phyloP scores from a whole-genome alignment of 1,140 invertebrate genomes.

The fruit fly (Drosophila melanogaster) region Release_6_plus_ISO1_MT NC_004354.4:8149501-8150000 shows the following conservation, averaged over 20 bases:
- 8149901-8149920: constrained; percentile 76
- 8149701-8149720: constrained; percentile 57
- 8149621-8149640: constrained; percentile 66
- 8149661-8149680: constrained; percentile 55
- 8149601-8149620: constrained; percentile 62
- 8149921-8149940: constrained; percentile 69
- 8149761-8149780: constrained; percentile 57
- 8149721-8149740: constrained; percentile 62
- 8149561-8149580: constrained; percentile 61
- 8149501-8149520: too few species aligned
- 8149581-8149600: constrained; percentile 64
- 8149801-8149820: constrained; percentile 56
- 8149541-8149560: constrained; percentile 42
- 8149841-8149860: constrained; percentile 71
- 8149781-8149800: constrained; percentile 68
- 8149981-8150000: constrained; percentile 92
- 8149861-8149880: constrained; percentile 62
- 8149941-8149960: constrained; percentile 96
- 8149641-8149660: constrained; percentile 73
- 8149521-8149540: background rate
- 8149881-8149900: constrained; percentile 65
- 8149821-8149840: constrained; percentile 71
- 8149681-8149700: constrained; percentile 60
- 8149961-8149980: constrained; percentile 96
- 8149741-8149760: constrained; percentile 68